These are phyloP conservation scores for Montipora capitata DNA, from an alignment of 92 coral and sea anemone genomes.

Conservation along the genomic window DNA sequence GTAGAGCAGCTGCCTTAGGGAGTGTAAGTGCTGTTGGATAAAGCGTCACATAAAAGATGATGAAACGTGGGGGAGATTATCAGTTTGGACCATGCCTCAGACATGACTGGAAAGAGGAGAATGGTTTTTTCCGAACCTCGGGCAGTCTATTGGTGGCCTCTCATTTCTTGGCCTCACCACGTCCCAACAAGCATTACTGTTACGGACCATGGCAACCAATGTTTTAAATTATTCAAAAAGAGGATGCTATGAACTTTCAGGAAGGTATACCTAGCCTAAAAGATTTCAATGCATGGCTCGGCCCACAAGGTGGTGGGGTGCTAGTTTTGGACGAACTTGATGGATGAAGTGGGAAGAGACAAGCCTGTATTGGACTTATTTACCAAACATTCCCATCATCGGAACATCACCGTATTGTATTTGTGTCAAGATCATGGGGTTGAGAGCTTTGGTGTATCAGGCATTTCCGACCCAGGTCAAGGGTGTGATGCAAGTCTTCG, in stretches of 20 bases:
- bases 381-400: constrained; percentile 72
- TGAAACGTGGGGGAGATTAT: too few relatives aligned
- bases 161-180: background rate
- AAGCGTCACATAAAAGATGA: too few relatives aligned
- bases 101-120: too few relatives aligned
- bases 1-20: too few relatives aligned
- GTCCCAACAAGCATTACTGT: constrained; percentile 31
- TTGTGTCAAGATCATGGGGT: constrained; percentile 61
- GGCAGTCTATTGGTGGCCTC: background rate
- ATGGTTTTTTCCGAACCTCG: background rate
- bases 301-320: constrained; percentile 16
- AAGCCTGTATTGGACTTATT: constrained; percentile 57
- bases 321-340: constrained; percentile 61
- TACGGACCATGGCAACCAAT: constrained; percentile 63
- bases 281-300: constrained; percentile 16
- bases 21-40: too few relatives aligned
- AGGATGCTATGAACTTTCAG: constrained; percentile 40
- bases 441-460: background rate
- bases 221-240: constrained; percentile 13
- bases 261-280: constrained; percentile 31
- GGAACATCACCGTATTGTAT: constrained; percentile 42
- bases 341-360: constrained; percentile 49
- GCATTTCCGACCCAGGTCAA: background rate
- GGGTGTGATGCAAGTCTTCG: background rate
- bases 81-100: too few relatives aligned